These are phyloP conservation scores for Hyperopisus bebe DNA, from an alignment of 2,113 vertebrate species.

Conservation along the genomic window DNA sequence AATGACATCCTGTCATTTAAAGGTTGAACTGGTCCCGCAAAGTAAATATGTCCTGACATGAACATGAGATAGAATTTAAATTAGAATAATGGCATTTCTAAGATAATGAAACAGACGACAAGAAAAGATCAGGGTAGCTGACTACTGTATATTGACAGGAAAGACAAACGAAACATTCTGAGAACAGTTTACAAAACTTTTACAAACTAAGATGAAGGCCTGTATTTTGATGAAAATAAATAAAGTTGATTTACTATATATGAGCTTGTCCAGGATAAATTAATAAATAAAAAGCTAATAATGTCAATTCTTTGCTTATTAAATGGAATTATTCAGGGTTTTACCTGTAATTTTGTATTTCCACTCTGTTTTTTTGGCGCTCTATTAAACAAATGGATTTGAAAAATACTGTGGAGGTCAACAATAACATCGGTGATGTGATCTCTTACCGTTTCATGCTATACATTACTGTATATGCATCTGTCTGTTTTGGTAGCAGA, in stretches of 20 bases:
- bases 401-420: not conserved
- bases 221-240: not conserved
- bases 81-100: constrained; percentile 19
- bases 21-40: not conserved
- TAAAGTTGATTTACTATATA: not conserved
- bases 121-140: not conserved
- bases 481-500: not conserved
- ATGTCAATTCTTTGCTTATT: not conserved
- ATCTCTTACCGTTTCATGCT: not conserved
- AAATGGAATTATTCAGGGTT: not conserved
- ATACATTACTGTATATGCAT: not conserved
- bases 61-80: constrained; percentile 6
- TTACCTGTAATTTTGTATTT: not conserved
- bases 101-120: constrained; percentile 23
- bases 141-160: constrained; percentile 5
- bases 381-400: not conserved
- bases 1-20: not conserved
- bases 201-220: not conserved
- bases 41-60: constrained; percentile 7
- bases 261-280: not conserved
- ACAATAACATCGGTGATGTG: not conserved
- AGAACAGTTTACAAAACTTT: not conserved
- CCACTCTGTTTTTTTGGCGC: not conserved
- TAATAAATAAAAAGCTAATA: not conserved
- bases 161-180: not conserved